These are phyloP conservation scores for Eulemur mongoz DNA, from an alignment of 2,797 vertebrate species.

Conservation along the genomic window DNA sequence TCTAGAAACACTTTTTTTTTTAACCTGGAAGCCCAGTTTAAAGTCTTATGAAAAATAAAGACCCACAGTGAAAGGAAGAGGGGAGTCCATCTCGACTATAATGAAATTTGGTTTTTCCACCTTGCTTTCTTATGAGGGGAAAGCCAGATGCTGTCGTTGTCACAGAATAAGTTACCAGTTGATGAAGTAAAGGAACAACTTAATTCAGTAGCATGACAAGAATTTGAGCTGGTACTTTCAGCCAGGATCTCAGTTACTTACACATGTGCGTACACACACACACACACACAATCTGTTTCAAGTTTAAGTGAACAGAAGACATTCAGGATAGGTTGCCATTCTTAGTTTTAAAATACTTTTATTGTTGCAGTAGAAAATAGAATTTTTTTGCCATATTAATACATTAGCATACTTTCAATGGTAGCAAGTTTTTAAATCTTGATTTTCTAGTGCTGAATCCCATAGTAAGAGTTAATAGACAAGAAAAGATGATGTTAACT, in stretches of 20 bases:
- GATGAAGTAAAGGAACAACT: not conserved
- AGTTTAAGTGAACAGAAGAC: constrained; percentile 39
- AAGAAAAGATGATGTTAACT: not conserved
- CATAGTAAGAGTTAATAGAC: not conserved
- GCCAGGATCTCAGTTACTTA: not conserved
- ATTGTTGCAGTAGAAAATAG: not conserved
- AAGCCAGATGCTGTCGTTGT: not conserved
- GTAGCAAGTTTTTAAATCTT: not conserved
- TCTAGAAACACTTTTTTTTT: not conserved
- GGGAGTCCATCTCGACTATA: not conserved
- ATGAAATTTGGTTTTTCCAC: not conserved
- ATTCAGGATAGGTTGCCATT: not conserved
- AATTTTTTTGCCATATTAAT: not conserved
- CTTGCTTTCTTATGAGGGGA: not conserved
- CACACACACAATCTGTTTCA: not conserved
- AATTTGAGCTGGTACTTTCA: not conserved
- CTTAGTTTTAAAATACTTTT: constrained; percentile 57
- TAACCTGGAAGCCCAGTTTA: not conserved
- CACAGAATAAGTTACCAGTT: not conserved
- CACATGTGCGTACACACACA: not conserved
- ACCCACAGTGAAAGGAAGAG: not conserved
- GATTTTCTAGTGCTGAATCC: not conserved
- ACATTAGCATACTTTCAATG: not conserved
- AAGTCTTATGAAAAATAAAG: constrained; percentile 14
- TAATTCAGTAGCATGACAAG: not conserved